Evolutionary conservation across 2,888 invertebrate species (phyloP), one percentile per base, ranked within the genome.

Genomic region (Athalia circularis): DNA sequence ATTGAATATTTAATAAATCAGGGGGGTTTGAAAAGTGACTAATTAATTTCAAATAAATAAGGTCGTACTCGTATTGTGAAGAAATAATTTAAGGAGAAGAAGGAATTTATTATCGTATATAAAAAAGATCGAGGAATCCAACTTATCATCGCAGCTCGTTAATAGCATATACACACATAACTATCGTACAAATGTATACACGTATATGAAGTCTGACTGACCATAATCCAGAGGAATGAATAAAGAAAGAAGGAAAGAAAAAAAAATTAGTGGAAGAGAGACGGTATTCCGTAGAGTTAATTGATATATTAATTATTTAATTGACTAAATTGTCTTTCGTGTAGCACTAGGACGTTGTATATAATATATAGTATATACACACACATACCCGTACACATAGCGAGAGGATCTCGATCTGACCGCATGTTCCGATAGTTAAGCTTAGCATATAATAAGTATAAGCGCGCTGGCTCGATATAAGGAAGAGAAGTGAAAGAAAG

Each of bases 261-360:
- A 29, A n/a, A 29, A 29, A 29, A 29, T 29, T 54, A 54, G 11
- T 4, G 54, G n/a, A n/a, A 54, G 54, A 54, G 54, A 54, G 52
- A 54, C 68, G 54, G 7, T 29, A 68, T 68, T 68, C 68, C 68
- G 54, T 54, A 9, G 68, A 52, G 68, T 68, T 68, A 68, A 68
- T 68, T 68, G 68, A 68, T 68, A 68, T 68, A 68, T 68, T 68
- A 68, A 68, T 68, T 68, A 68, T 68, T 68, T 68, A 68, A 68
- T 68, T 68, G 68, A 68, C 54, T 68, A 68, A 68, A 68, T 68
- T 68, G 68, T 68, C 68, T 68, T 52, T 68, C 68, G 52, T 54
- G 68, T 68, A 68, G 68, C 64, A 64, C 52, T 29, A 29, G 29
- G 29, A 29, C 29, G 29, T 29, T 29, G 29, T 29, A 29, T 29